Evolutionary conservation across 2,888 invertebrate species (phyloP).

Genomic region (Xylophagus ater): DNA sequence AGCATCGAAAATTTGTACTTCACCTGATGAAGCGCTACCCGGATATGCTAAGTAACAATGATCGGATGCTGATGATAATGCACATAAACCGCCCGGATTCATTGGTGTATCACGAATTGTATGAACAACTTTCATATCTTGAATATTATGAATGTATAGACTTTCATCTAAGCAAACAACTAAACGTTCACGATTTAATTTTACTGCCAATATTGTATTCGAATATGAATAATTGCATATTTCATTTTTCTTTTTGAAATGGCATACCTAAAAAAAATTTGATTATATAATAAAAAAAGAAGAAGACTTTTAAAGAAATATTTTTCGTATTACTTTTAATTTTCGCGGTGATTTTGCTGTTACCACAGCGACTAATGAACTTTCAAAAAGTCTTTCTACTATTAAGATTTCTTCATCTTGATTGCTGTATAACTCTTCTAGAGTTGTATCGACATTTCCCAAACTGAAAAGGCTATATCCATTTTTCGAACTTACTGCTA

Average conservation of each 20-base stretch:
- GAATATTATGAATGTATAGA: constrained; percentile 95
- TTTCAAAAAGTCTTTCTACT: constrained; percentile 92
- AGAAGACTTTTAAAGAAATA: neutral
- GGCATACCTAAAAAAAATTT: constrained; percentile 62
- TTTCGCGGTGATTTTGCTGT: constrained; percentile 81
- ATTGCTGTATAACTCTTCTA: constrained; percentile 84
- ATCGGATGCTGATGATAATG: constrained; percentile 78
- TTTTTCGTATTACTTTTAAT: constrained; percentile 26
- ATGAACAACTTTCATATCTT: constrained; percentile 96
- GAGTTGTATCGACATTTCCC: constrained; percentile 61
- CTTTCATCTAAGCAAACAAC: constrained; percentile 97
- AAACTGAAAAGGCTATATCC: constrained; percentile 86
- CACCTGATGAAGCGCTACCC: constrained; percentile 83
- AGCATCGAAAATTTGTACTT: constrained; percentile 47
- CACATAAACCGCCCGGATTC: constrained; percentile 86
- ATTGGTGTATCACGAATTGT: constrained; percentile 96
- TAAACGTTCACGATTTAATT: constrained; percentile 86
- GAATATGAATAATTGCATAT: constrained; percentile 94
- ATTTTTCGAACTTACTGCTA: constrained; percentile 83
- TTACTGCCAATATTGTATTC: constrained; percentile 90
- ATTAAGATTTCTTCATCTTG: constrained; percentile 78
- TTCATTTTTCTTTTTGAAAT: constrained; percentile 95
- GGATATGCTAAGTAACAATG: constrained; percentile 95
- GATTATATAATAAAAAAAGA: constrained; percentile 7
- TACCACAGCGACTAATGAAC: constrained; percentile 92